Evolutionary conservation across 1,140 invertebrate species (phyloP).

Genomic region (Pseudomyrmex dendroicus): DNA sequence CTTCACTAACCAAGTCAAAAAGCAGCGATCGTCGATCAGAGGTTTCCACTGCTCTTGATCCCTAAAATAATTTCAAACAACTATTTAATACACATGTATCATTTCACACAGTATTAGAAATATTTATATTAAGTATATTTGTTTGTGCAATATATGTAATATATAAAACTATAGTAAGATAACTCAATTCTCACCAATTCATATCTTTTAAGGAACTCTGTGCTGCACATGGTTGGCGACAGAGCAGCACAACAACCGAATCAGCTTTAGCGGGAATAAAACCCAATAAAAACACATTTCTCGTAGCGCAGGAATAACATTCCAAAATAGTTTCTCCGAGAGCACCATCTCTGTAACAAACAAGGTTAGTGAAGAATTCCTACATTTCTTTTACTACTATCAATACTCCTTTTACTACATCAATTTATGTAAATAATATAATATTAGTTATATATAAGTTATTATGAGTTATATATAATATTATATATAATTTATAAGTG

Average conservation of each 20-base stretch:
- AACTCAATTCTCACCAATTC: slow-evolving; percentile 91
- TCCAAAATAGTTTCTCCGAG: slow-evolving; percentile 98
- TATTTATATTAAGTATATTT: neutral
- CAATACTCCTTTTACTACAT: too few relatives aligned
- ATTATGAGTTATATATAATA: neutral
- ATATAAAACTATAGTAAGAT: neutral
- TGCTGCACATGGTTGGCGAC: slow-evolving; percentile 98
- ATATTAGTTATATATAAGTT: too few relatives aligned
- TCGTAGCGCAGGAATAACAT: slow-evolving; percentile 99
- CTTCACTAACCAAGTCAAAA: slow-evolving; percentile 98
- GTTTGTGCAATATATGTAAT: neutral
- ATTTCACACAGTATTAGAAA: neutral
- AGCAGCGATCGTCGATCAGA: slow-evolving; percentile 97
- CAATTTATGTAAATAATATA: neutral
- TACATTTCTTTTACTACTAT: too few relatives aligned
- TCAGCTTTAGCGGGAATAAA: slow-evolving; percentile 99
- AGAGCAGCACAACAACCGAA: slow-evolving; percentile 99
- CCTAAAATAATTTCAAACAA: slow-evolving; percentile 82
- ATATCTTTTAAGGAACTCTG: slow-evolving; percentile 98
- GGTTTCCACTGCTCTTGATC: slow-evolving; percentile 99
- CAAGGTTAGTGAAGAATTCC: neutral
- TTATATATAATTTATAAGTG: neutral
- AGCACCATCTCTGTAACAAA: slow-evolving; percentile 93
- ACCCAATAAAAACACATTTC: slow-evolving; percentile 98
- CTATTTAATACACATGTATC: neutral